Conservation (phyloP, 2,113 vertebrate species). For the Ceyx melanurus region DNA sequence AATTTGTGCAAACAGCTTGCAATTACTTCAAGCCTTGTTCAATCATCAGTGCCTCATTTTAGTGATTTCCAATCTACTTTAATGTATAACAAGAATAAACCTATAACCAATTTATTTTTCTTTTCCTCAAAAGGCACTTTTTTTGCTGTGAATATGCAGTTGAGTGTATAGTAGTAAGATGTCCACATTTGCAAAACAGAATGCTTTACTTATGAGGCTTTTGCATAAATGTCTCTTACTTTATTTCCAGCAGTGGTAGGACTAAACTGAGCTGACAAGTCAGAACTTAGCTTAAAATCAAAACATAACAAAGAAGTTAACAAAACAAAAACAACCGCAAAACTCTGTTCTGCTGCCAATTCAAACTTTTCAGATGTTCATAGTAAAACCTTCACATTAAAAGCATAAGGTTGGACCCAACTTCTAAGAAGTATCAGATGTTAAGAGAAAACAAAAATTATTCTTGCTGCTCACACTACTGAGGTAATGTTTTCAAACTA, state of each 20-base stretch:
- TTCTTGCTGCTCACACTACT: not conserved
- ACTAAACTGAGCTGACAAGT: constrained; percentile 3
- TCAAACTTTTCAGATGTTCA: not conserved
- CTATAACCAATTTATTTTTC: not conserved
- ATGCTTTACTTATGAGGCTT: not conserved
- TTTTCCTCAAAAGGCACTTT: not conserved
- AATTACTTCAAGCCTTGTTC: not conserved
- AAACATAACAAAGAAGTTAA: not conserved
- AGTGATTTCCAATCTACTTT: not conserved
- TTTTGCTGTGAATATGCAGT: not conserved
- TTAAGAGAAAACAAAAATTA: not conserved
- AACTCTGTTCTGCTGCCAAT: not conserved
- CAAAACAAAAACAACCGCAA: not conserved
- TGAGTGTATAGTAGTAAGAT: not conserved
- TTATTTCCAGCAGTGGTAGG: not conserved
- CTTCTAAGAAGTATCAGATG: not conserved
- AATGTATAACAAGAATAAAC: not conserved
- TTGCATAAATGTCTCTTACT: not conserved
- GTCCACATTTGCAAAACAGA: not conserved
- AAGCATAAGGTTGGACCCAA: not conserved
- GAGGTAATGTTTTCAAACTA: not conserved
- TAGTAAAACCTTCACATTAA: not conserved
- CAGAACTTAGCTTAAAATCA: not conserved
- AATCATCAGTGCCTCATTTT: not conserved
- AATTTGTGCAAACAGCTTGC: constrained; percentile 2